Conservation (phyloP, 2,888 invertebrate genomes). For the Noctua pronuba region DNA sequence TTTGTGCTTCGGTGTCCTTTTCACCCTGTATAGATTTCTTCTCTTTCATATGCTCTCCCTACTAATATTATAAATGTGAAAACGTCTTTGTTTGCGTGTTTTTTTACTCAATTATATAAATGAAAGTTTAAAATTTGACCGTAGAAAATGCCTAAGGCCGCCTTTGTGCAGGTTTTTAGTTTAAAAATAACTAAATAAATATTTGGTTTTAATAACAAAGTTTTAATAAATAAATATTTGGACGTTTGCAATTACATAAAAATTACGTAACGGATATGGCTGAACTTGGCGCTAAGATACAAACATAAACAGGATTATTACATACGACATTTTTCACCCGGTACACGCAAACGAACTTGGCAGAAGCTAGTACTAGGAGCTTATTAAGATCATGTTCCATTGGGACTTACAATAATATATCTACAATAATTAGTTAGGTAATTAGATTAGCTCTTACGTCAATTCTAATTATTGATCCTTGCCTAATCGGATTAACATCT, state of each 20-base stretch:
- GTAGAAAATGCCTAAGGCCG: no score
- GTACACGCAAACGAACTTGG: neutral
- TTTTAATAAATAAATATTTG: no score
- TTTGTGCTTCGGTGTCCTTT: no score
- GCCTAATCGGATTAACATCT: slow-evolving; percentile 10
- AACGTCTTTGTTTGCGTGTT: neutral
- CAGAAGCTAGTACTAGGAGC: neutral
- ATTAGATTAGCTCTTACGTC: slow-evolving; percentile 15
- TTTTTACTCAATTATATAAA: no score
- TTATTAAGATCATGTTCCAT: slow-evolving; percentile 15
- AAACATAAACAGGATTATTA: neutral
- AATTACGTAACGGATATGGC: neutral
- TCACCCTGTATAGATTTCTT: no score
- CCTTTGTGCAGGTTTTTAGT: no score
- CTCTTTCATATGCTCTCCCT: no score
- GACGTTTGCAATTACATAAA: neutral
- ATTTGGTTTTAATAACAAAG: no score
- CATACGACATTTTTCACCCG: neutral
- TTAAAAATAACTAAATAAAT: no score
- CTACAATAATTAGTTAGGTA: slow-evolving; percentile 4
- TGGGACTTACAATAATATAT: slow-evolving; percentile 11
- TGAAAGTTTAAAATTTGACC: no score
- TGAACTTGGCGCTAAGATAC: neutral
- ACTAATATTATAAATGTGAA: neutral
- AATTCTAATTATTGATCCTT: slow-evolving; percentile 12